Conservation (phyloP, 2,113 vertebrate species). For the Elephas maximus region DNA sequence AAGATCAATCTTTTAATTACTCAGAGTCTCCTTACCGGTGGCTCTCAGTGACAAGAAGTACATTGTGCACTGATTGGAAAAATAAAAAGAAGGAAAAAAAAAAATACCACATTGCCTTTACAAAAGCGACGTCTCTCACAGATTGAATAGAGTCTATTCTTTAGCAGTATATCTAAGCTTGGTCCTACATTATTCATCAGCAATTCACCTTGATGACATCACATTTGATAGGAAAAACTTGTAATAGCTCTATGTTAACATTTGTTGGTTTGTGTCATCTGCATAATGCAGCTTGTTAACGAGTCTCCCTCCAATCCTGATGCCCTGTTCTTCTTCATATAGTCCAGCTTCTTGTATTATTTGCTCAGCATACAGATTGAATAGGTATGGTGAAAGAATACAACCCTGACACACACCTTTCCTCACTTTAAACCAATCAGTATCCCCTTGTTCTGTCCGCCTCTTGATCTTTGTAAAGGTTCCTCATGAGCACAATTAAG, state of each 20-base stretch:
- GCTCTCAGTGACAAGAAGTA: conserved; percentile 61
- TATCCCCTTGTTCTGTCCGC: no score
- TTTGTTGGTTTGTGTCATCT: neutral
- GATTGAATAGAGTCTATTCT: neutral
- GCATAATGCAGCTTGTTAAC: no score
- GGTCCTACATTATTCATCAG: neutral
- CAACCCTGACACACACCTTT: no score
- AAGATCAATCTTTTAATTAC: conserved; percentile 84
- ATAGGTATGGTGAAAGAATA: no score
- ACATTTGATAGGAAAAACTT: neutral
- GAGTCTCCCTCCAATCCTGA: no score
- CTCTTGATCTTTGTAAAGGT: no score
- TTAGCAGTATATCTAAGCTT: neutral
- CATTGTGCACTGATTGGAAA: neutral
- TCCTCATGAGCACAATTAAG: no score
- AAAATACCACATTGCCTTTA: neutral
- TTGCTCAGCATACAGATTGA: no score
- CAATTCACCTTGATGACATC: neutral
- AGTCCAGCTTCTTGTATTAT: no score
- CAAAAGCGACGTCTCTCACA: neutral
- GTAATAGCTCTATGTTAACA: neutral
- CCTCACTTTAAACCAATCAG: no score
- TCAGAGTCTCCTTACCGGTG: conserved; percentile 4
- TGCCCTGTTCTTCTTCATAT: no score
- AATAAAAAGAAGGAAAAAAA: conserved; percentile 33